Evolutionary conservation across 1,140 invertebrate species (phyloP).

Genomic region (Varroa destructor): DNA sequence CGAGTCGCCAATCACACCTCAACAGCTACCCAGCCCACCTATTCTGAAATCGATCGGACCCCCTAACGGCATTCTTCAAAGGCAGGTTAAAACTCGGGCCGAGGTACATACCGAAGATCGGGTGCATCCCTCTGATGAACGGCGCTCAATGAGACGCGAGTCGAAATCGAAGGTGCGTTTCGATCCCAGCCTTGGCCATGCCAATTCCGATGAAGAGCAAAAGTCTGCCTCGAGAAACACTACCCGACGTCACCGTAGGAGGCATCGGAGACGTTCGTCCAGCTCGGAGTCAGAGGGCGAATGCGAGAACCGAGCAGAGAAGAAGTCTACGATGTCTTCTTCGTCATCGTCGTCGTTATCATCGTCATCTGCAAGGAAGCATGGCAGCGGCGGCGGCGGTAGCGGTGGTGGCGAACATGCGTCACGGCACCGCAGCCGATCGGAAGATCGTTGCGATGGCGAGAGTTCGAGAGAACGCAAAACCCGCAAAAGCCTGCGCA

Average conservation of each 20-base stretch:
- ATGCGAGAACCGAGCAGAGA: constrained; percentile 30
- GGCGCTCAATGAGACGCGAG: constrained; percentile 22
- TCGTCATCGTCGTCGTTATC: neutral
- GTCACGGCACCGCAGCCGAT: constrained; percentile 29
- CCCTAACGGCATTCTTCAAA: constrained; percentile 17
- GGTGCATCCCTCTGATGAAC: neutral
- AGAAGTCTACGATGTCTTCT: constrained; percentile 25
- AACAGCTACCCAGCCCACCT: constrained; percentile 18
- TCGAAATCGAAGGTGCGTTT: constrained; percentile 26
- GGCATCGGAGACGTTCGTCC: constrained; percentile 8
- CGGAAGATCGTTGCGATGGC: constrained; percentile 20
- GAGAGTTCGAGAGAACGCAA: constrained; percentile 28
- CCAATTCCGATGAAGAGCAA: constrained; percentile 22
- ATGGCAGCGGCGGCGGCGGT: neutral
- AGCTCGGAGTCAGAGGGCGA: constrained; percentile 31
- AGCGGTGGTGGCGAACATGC: neutral
- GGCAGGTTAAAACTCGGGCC: neutral
- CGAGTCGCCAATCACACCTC: constrained; percentile 20
- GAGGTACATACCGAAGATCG: neutral
- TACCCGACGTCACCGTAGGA: constrained; percentile 7
- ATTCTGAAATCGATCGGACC: constrained; percentile 27
- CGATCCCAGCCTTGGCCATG: constrained; percentile 25
- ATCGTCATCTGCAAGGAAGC: constrained; percentile 18
- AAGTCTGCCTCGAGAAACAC: constrained; percentile 26
- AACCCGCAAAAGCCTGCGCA: constrained; percentile 22